A percentile compares a stretch with the other conserved stretches of the same genome.
Conservation (phyloP, 2,797 vertebrate species). For the Pitangus sulphuratus region DNA sequence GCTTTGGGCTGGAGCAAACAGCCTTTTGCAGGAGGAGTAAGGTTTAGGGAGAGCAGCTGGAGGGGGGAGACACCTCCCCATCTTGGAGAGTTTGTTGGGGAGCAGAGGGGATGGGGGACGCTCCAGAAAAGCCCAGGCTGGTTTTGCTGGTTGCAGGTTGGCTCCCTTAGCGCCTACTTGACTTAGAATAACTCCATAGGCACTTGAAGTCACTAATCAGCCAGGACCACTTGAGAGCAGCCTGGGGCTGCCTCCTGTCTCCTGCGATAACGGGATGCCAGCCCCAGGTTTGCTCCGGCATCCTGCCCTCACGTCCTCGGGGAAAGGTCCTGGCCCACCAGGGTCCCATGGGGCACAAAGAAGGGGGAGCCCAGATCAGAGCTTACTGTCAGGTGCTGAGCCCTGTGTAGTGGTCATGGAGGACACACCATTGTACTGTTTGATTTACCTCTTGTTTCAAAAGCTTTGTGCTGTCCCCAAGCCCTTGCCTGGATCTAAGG, state of each 20-base stretch:
- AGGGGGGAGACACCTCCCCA: neutral
- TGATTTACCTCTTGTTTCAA: neutral
- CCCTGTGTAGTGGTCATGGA: rapidly evolving
- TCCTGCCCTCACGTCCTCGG: neutral
- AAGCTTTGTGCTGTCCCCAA: neutral
- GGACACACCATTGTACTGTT: rapidly evolving
- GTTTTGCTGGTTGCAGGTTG: neutral
- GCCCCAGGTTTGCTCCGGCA: rapidly evolving
- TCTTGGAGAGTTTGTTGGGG: neutral
- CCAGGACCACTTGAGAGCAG: constrained; percentile 50
- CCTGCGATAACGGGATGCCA: constrained; percentile 18
- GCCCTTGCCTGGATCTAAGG: neutral
- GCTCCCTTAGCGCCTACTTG: constrained; percentile 30
- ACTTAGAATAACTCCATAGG: constrained; percentile 63
- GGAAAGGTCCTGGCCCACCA: neutral
- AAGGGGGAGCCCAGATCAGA: neutral
- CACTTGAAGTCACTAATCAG: constrained; percentile 66
- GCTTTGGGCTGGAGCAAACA: constrained; percentile 65
- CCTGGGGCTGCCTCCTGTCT: constrained; percentile 29
- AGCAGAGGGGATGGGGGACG: neutral
- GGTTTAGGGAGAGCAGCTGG: neutral
- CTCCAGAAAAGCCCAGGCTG: neutral
- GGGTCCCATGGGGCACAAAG: neutral
- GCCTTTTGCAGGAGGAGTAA: constrained; percentile 11
- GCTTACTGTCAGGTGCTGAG: neutral